Conservation (phyloP, 2,797 vertebrate species). For the Heteromormyrus szaboi region DNA sequence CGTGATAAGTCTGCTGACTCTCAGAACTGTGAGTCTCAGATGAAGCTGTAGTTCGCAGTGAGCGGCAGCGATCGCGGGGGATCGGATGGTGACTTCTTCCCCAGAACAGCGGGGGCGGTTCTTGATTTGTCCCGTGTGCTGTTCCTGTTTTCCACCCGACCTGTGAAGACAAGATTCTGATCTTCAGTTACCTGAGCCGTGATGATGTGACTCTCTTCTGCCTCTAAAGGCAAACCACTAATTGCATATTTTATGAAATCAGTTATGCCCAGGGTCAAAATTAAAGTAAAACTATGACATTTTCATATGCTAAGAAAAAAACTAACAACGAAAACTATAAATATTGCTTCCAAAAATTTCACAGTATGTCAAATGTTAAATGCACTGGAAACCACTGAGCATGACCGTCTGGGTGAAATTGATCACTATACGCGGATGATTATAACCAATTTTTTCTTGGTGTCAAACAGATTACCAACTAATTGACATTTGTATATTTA, state of each 20-base stretch:
- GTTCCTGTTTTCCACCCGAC: not conserved
- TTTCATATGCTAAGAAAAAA: not conserved
- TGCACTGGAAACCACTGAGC: too few relatives aligned
- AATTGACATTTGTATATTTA: too few relatives aligned
- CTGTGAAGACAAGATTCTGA: not conserved
- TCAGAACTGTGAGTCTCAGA: not conserved
- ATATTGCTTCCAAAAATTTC: not conserved
- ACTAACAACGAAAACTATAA: not conserved
- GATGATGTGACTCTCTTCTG: not conserved
- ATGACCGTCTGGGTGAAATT: too few relatives aligned
- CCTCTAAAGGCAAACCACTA: not conserved
- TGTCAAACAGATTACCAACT: too few relatives aligned
- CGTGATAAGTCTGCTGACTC: not conserved
- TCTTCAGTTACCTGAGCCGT: not conserved
- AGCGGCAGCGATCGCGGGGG: not conserved
- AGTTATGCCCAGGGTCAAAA: not conserved
- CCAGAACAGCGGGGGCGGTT: not conserved
- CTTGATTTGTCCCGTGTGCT: not conserved
- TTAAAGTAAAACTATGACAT: not conserved
- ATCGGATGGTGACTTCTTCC: not conserved
- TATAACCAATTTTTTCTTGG: too few relatives aligned
- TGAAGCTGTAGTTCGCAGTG: constrained; percentile 19
- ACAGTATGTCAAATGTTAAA: too few relatives aligned
- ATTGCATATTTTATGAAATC: not conserved
- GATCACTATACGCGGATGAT: too few relatives aligned